phyloP scores from a whole-genome alignment of 1,140 invertebrate species.

The Paralvinella palmiformis region DNA sequence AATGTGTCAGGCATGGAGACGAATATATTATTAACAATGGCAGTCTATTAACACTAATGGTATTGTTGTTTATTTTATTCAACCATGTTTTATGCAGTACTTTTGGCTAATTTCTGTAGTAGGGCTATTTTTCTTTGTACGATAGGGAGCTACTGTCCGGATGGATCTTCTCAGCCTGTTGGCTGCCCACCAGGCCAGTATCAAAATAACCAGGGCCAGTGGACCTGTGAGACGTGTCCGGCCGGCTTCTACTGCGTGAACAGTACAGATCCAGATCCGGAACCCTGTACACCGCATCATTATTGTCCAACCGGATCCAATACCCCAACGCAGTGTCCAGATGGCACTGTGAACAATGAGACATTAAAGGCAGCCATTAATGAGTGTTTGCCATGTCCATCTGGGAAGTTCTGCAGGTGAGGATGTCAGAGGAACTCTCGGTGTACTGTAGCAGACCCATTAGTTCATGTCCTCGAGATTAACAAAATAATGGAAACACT shows the following conservation, averaged over 20 bases:
- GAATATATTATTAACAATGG: too few species aligned
- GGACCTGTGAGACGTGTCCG: conserved; percentile 36
- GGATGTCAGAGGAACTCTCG: too few species aligned
- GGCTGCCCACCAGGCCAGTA: conserved; percentile 37
- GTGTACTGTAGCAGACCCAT: background rate
- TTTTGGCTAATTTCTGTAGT: too few species aligned
- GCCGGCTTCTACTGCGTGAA: conserved; percentile 39
- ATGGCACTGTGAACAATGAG: conserved; percentile 40
- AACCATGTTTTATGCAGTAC: too few species aligned
- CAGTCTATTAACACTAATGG: too few species aligned
- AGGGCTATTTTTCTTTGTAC: conserved; percentile 27
- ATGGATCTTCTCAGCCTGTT: conserved; percentile 41
- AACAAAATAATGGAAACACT: too few species aligned
- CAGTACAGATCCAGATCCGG: conserved; percentile 26
- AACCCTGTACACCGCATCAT: conserved; percentile 33
- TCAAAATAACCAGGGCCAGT: conserved; percentile 30
- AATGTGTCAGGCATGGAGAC: too few species aligned
- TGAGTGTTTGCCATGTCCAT: conserved; percentile 40
- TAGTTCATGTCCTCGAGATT: too few species aligned
- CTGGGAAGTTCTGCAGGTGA: conserved; percentile 39
- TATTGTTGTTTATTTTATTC: too few species aligned
- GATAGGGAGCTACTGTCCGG: conserved; percentile 40
- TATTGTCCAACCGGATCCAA: conserved; percentile 39
- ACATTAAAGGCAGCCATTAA: conserved; percentile 28
- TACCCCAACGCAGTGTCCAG: conserved; percentile 31